A percentile compares a stretch with the other conserved stretches of the same genome.
These are phyloP conservation scores for Hermaeophaga mercurialis DNA, from an alignment of 2,888 invertebrate genomes.

Conservation along the genomic window DNA sequence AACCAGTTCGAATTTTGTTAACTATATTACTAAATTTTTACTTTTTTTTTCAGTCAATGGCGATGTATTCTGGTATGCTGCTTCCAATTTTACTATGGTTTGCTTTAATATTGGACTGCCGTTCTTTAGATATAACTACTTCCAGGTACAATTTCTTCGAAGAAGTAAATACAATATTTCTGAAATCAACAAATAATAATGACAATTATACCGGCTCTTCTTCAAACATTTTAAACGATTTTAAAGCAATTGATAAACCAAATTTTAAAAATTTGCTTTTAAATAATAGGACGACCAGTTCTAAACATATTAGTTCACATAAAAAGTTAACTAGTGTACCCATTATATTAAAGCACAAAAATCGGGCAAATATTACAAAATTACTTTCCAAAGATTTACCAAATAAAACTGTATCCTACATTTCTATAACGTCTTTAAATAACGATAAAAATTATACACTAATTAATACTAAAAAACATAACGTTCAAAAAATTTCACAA, in stretches of 20 bases:
- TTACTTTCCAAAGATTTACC: background rate
- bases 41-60: constrained; percentile 52
- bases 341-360: background rate
- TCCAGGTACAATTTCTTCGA: constrained; percentile 52
- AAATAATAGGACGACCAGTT: no score
- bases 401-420: background rate
- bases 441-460: constrained; percentile 1
- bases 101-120: constrained; percentile 39
- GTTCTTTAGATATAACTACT: constrained; percentile 48
- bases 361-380: background rate
- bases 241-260: background rate
- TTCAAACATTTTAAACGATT: constrained; percentile 32
- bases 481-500: background rate
- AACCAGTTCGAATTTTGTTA: no score
- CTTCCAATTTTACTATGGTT: constrained; percentile 46
- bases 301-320: no score
- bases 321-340: no score
- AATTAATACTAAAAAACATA: background rate
- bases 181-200: constrained; percentile 6
- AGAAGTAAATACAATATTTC: constrained; percentile 36
- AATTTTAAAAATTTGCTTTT: no score
- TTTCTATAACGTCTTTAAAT: background rate
- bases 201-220: constrained; percentile 24
- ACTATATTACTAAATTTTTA: no score
- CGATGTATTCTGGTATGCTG: constrained; percentile 46